Conservation (phyloP, 2,888 invertebrate species). For the Cremastinae sp. region DNA sequence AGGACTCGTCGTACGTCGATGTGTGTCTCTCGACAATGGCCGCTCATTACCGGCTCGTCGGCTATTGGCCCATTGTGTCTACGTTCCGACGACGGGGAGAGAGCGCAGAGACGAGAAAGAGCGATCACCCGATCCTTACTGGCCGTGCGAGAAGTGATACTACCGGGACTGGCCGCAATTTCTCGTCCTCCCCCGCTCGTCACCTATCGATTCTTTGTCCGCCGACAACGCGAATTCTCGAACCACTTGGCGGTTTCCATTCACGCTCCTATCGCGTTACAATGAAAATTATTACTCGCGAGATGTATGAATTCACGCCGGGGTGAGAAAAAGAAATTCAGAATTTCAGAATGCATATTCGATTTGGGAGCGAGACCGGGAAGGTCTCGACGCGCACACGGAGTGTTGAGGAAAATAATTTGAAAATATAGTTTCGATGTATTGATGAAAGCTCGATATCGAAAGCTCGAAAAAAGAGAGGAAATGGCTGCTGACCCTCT, state of each 20-base stretch:
- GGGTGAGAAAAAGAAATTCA: too few species aligned
- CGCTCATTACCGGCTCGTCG: constrained; percentile 74
- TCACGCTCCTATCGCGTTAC: too few species aligned
- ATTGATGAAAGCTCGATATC: too few species aligned
- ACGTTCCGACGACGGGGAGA: constrained; percentile 58
- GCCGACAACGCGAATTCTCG: constrained; percentile 33
- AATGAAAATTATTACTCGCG: too few species aligned
- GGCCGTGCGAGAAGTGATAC: constrained; percentile 55
- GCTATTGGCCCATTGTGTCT: constrained; percentile 76
- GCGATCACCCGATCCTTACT: constrained; percentile 49
- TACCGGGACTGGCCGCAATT: constrained; percentile 56
- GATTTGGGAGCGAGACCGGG: too few species aligned
- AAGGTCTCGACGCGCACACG: too few species aligned
- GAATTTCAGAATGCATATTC: too few species aligned
- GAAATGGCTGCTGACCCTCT: too few species aligned
- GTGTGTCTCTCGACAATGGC: constrained; percentile 70
- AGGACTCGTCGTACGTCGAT: constrained; percentile 34
- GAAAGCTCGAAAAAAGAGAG: too few species aligned
- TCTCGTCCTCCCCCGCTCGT: constrained; percentile 3
- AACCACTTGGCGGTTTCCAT: constrained; percentile 23
- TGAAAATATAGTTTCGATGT: too few species aligned
- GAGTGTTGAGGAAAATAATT: too few species aligned
- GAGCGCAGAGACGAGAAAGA: constrained; percentile 47
- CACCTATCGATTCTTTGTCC: constrained; percentile 45
- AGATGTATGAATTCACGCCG: too few species aligned